Percentiles rank a stretch among this genome's conserved stretches.
Evolutionary conservation across 2,888 invertebrate species (phyloP).

Genomic region (Euphydryas editha): DNA sequence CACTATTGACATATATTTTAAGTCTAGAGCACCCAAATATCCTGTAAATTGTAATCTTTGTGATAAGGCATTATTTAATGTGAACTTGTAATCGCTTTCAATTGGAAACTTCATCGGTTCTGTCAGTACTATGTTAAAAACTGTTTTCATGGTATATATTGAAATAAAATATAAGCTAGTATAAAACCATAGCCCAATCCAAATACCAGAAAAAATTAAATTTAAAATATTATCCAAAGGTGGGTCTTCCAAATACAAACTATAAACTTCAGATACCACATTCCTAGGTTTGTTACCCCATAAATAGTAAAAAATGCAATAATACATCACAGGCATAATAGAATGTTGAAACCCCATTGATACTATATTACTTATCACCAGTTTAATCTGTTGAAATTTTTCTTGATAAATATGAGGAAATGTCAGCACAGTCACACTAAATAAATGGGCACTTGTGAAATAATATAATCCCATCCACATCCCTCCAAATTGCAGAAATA

Average conservation of each 20-base stretch:
- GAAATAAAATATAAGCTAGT: conserved; percentile 87
- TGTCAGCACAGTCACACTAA: conserved; percentile 80
- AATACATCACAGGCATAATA: conserved; percentile 85
- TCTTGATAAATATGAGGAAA: conserved; percentile 89
- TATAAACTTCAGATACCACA: conserved; percentile 79
- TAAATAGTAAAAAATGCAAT: conserved; percentile 84
- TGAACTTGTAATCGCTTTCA: conserved; percentile 74
- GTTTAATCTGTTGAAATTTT: conserved; percentile 87
- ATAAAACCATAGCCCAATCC: conserved; percentile 88
- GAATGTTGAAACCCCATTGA: conserved; percentile 84
- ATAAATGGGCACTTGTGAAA: conserved; percentile 83
- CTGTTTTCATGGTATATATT: conserved; percentile 87
- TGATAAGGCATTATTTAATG: conserved; percentile 85
- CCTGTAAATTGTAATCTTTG: conserved; percentile 87
- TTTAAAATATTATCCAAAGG: conserved; percentile 77
- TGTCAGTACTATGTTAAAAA: conserved; percentile 88
- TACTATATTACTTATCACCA: conserved; percentile 81
- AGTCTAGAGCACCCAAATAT: conserved; percentile 90
- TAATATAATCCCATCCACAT: conserved; percentile 86
- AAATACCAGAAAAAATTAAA: conserved; percentile 74
- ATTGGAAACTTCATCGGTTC: conserved; percentile 88
- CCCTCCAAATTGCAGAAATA: conserved; percentile 87
- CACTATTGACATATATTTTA: conserved; percentile 86
- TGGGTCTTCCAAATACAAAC: conserved; percentile 79
- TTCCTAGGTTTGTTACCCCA: conserved; percentile 83